A percentile compares a stretch with the other conserved stretches of the same genome.
phyloP scores from a whole-genome alignment of 2,113 vertebrate species.

The Trematomus loennbergii region DNA sequence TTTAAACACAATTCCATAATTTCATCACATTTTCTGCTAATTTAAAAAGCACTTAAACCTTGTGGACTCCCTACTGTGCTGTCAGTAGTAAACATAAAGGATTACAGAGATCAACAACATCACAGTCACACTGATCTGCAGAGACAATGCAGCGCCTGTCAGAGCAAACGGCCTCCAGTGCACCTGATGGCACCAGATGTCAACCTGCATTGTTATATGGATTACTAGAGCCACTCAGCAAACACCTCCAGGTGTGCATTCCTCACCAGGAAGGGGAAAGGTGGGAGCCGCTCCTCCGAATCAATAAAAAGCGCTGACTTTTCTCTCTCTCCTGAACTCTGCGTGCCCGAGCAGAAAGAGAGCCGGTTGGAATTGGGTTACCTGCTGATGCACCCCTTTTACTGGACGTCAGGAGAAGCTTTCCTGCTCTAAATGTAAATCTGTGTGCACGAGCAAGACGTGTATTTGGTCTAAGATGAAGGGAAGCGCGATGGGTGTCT shows the following conservation, averaged over 20 bases:
- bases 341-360: constrained; percentile 29
- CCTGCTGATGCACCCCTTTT: not conserved
- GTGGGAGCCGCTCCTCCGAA: constrained; percentile 66
- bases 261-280: constrained; percentile 63
- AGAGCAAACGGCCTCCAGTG: constrained; percentile 54
- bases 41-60: not conserved
- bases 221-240: constrained; percentile 77
- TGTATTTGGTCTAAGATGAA: constrained; percentile 44
- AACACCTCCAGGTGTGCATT: constrained; percentile 86
- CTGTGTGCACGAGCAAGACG: not conserved
- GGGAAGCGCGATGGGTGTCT: constrained; percentile 34
- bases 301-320: constrained; percentile 66
- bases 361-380: constrained; percentile 21
- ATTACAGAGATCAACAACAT: constrained; percentile 39
- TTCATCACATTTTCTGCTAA: not conserved
- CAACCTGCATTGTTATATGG: constrained; percentile 75
- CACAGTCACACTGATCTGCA: constrained; percentile 26
- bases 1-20: constrained; percentile 2
- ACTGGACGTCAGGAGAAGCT: not conserved
- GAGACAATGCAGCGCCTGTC: constrained; percentile 45
- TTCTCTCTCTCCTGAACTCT: constrained; percentile 36
- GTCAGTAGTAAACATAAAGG: constrained; percentile 13
- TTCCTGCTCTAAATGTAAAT: constrained; percentile 1
- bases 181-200: constrained; percentile 75
- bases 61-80: not conserved